Evolutionary conservation across 1,140 invertebrate genomes (phyloP), one percentile per base, ranked within the genome.

Genomic region (Drosophila suzukii): DNA sequence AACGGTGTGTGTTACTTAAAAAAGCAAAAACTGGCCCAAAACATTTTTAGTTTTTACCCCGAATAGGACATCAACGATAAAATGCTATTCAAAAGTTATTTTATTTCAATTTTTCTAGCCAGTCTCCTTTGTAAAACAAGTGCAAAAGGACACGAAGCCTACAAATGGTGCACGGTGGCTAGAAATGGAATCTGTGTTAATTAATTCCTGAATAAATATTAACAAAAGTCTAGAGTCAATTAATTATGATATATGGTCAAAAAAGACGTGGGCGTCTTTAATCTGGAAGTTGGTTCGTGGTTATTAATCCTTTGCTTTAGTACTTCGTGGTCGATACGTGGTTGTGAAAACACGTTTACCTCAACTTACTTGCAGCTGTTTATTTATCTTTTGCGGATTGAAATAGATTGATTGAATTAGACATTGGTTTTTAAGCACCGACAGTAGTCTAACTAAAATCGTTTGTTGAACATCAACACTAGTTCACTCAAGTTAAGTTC

Each of bases 311-410:
- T 20, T 20, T 20, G 20, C 20, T 20, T 20, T 20, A 20, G 20
- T 20, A 6, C 38, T 39, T n/a, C 1, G 5, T 3, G 3, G 3
- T 41, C 6, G 17, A 0, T 12, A 46, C 44, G 5, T 6, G 20
- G 6, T 27, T 10, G 13, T 30, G 15, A 34, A 51, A 51, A 34
- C 49, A 51, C 49, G 34, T 51, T 32, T 51, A 34, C n/a, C n/a
- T 34, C 4, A 6, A 27, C 13, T 15, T 6, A 10, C 1, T 11
- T 24, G 15, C 77, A 77, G 24, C 46, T 81, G 78, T 77, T 81
- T 55, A 11, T 17, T 80, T 56, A 80, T 80, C 70, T 13, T 10
- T 39, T 17, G 38, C 8, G 8, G 11, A 34, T 6, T 32, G 6
- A n/a, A 43, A 11, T 44, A 36, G 39, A 11, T n/a, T n/a, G 6